Evolutionary conservation across 2,888 invertebrate genomes (phyloP).

Genomic region (Proisotoma minuta): DNA sequence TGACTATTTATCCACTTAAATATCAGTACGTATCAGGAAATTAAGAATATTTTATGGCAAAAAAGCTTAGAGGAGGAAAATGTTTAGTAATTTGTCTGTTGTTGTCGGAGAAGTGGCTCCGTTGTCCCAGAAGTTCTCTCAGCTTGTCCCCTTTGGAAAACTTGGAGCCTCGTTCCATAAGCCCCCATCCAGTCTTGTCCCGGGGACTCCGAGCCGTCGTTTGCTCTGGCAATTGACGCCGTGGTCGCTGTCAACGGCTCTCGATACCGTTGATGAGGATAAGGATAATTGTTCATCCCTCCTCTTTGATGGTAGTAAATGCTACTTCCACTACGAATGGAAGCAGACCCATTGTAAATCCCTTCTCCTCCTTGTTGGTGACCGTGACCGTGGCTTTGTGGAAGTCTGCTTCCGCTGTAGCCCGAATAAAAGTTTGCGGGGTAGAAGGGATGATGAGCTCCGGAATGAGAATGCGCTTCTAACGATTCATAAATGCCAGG

Average conservation of each 20-base stretch:
- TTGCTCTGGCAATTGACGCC: neutral
- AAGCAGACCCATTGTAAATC: neutral
- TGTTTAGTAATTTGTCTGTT: too few species aligned
- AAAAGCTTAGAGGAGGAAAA: too few species aligned
- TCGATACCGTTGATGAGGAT: constrained; percentile 30
- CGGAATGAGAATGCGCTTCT: constrained; percentile 12
- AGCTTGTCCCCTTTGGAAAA: neutral
- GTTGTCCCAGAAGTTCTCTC: neutral
- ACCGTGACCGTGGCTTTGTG: constrained; percentile 24
- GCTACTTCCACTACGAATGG: neutral
- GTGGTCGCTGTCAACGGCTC: constrained; percentile 10
- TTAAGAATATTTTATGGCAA: too few species aligned
- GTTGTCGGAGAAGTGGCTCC: neutral
- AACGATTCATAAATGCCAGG: constrained; percentile 31
- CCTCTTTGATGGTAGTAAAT: neutral
- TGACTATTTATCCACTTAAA: too few species aligned
- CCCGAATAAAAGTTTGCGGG: constrained; percentile 29
- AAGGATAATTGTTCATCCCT: constrained; percentile 16
- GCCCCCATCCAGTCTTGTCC: constrained; percentile 2
- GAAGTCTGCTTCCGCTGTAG: constrained; percentile 20
- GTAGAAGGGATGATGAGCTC: constrained; percentile 25
- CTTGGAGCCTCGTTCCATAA: neutral
- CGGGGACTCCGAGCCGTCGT: neutral
- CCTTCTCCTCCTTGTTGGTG: constrained; percentile 22
- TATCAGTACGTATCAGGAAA: too few species aligned